Base-by-base conservation (phyloP, 2,113 vertebrate species). In the Halichoeres trimaculatus region DNA sequence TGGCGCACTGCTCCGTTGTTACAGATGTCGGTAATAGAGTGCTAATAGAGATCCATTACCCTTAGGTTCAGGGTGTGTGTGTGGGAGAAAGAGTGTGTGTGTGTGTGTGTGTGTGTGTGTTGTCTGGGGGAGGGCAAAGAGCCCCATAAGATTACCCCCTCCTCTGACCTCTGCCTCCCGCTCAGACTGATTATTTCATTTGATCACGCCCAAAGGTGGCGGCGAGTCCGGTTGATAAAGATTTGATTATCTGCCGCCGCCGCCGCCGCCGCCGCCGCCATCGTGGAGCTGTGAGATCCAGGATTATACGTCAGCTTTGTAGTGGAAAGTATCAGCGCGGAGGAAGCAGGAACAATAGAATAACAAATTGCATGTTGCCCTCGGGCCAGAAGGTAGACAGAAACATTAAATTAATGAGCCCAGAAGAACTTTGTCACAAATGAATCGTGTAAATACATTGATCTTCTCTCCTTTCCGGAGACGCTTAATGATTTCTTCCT, bases 361-460 rank as follows among this genome's bases (percentile, higher is more conserved):
- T 96, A 95, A 91, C 89, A 91, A 90, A 88, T 90, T 79, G 86
- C 82, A 40, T 92, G 94, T 92, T 94, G 95, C 96, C 97, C 95
- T 92, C 92, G 96, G 96, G 96, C 97, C 95, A 96, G 96, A 98
- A 99, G 96, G 97, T 98, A 96, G 95, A 96, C 95, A 95, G 95
- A 96, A 95, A 97, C 96, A 95, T 96, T 96, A 97, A 97, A 97
- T 97, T 97, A 99, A 99, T 97, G 96, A 98, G 95, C 95, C 96
- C 94, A 85, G 96, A 97, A 96, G 89, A 97, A 96, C 95, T 92
- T 90, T 96, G 95, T 95, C 95, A 95, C 96, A 98, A 98, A 98
- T 97, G 96, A 97, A 98, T 96, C 95, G 95, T 98, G 96, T 98
- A 97, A 98, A 97, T 97, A 97, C 97, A 98, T 96, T 96, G 96